These are phyloP conservation scores for Amphilophus citrinellus DNA, from an alignment of 2,113 vertebrate species.

Conservation along the genomic window DNA sequence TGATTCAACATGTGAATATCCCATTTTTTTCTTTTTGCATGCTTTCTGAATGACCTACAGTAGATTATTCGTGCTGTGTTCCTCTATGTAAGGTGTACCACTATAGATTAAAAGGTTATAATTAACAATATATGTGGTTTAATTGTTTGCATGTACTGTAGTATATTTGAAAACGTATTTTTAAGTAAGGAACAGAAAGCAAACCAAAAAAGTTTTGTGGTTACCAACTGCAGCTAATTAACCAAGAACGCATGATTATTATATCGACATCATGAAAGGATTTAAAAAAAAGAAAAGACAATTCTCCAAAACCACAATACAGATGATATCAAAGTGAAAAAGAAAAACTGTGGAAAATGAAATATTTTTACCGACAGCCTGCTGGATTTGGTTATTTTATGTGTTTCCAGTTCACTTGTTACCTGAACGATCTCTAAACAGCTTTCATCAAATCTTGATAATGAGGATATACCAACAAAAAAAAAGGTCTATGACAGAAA, in stretches of 20 bases:
- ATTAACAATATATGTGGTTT: no score
- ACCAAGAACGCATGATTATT: fast-evolving
- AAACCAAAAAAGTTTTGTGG: not conserved
- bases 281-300: not conserved
- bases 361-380: fast-evolving
- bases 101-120: not conserved
- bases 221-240: not conserved
- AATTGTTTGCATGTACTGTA: not conserved
- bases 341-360: not conserved
- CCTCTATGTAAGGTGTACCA: not conserved
- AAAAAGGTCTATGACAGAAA: not conserved
- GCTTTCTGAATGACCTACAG: not conserved
- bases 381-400: not conserved
- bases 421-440: not conserved
- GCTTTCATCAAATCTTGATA: not conserved
- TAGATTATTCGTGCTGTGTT: not conserved
- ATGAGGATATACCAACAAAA: not conserved
- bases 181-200: not conserved
- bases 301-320: not conserved
- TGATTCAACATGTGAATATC: not conserved
- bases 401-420: not conserved
- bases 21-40: not conserved
- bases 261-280: not conserved
- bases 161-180: not conserved
- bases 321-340: not conserved